phyloP scores from a whole-genome alignment of 1,140 invertebrate species.

The Trachymyrmex cornetzi region DNA sequence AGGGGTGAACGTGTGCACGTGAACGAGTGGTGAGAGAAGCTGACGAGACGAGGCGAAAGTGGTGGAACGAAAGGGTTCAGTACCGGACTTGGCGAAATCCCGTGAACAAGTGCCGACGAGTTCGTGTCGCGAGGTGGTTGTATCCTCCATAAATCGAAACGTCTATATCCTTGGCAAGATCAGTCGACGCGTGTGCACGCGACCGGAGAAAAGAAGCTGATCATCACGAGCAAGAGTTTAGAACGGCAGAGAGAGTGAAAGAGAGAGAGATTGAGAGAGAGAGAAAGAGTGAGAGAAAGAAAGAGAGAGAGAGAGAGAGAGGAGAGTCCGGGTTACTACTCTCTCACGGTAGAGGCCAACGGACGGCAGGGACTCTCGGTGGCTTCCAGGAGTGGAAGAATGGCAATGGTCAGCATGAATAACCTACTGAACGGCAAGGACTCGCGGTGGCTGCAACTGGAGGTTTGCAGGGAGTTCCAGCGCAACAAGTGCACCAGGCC shows the following conservation, averaged over 20 bases:
- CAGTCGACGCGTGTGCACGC: conserved; percentile 69
- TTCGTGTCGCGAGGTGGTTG: conserved; percentile 39
- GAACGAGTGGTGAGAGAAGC: conserved; percentile 49
- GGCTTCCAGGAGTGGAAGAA: conserved; percentile 83
- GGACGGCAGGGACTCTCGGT: conserved; percentile 54
- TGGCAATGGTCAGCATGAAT: conserved; percentile 99
- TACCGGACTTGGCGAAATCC: conserved; percentile 54
- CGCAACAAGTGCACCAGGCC: conserved; percentile 99
- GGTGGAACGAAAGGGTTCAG: conserved; percentile 53
- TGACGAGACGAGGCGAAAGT: conserved; percentile 62
- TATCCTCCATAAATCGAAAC: conserved; percentile 66
- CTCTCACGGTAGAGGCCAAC: conserved; percentile 37
- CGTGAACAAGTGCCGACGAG: conserved; percentile 58
- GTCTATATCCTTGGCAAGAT: conserved; percentile 71
- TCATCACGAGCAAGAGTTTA: conserved; percentile 47
- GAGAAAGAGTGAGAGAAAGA: not conserved
- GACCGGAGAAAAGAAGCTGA: conserved; percentile 35
- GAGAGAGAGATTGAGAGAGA: not conserved
- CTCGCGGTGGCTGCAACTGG: conserved; percentile 99
- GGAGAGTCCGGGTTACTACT: conserved; percentile 30
- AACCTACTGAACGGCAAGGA: conserved; percentile 99
- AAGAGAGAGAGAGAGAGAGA: conserved; percentile 18
- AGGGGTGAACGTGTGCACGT: conserved; percentile 29
- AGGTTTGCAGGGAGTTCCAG: conserved; percentile 99
- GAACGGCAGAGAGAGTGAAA: conserved; percentile 21